phyloP scores from a whole-genome alignment of 2,113 vertebrate species.

The Tauraco erythrolophus region DNA sequence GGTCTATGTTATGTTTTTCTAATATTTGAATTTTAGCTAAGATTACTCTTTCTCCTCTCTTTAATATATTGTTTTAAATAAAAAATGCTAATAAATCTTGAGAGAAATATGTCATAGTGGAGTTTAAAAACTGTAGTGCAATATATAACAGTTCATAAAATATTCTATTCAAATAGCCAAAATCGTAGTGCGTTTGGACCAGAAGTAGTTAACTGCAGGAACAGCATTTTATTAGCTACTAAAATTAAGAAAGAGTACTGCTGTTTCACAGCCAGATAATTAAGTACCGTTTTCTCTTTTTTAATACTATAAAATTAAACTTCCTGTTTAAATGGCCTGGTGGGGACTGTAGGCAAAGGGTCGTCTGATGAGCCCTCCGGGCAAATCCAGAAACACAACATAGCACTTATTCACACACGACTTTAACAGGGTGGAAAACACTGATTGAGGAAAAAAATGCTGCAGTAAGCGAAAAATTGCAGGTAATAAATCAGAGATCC shows the following conservation, averaged over 20 bases:
- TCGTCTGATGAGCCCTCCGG: conserved; percentile 75
- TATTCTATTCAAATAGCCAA: conserved; percentile 77
- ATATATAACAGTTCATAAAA: conserved; percentile 87
- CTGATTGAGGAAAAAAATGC: conserved; percentile 67
- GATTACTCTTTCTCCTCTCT: conserved; percentile 78
- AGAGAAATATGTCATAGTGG: conserved; percentile 83
- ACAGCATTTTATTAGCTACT: conserved; percentile 84
- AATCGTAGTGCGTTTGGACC: conserved; percentile 75
- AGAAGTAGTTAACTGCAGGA: conserved; percentile 83
- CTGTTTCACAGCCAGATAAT: conserved; percentile 87
- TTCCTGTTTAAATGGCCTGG: conserved; percentile 85
- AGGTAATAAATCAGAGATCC: conserved; percentile 85
- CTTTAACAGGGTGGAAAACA: conserved; percentile 72
- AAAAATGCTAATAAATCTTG: conserved; percentile 85
- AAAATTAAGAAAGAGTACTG: conserved; percentile 86
- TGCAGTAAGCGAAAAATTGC: conserved; percentile 81
- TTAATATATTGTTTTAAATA: conserved; percentile 89
- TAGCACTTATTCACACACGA: conserved; percentile 79
- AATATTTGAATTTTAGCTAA: conserved; percentile 78
- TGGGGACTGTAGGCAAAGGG: conserved; percentile 75
- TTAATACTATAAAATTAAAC: conserved; percentile 89
- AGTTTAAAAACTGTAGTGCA: conserved; percentile 81
- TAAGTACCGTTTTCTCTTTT: conserved; percentile 85
- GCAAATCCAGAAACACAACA: conserved; percentile 77
- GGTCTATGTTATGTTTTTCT: conserved; percentile 70